Base-by-base conservation (phyloP, 2,113 vertebrate species). In the Gallinago media region DNA sequence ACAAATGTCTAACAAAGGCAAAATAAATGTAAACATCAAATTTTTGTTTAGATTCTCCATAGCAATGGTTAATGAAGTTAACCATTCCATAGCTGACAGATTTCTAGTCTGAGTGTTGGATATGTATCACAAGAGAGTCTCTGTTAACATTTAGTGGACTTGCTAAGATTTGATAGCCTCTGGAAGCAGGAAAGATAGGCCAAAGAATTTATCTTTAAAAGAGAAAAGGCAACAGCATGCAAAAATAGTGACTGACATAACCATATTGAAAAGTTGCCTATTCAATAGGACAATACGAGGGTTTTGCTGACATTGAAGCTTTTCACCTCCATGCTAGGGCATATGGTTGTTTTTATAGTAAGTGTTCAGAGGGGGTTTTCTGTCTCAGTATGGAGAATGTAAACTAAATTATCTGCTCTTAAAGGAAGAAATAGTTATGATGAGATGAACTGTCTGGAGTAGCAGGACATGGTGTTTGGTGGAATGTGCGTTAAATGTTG, bases 201-300 rank as follows among this genome's bases (percentile, higher is more conserved):
- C 27, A 54, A 67, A 73, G 29, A 74, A 62, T 80, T 55, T 47
- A 20, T 38, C 79, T 65, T 79, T 77, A 40, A 68, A 75, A 83
- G 36, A 50, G 16, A 65, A 65, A 55, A 86, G 21, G 31, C 32
- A 72, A 32, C 17, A 54, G 20, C 9, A 3, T 67, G 32, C 20
- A 76, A 62, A 67, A 72, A 61, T 32, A 49, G 47, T 40, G 22
- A 50, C 12, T 68, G 23, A 49, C 0, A 0, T 49, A 85, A 50
- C 46, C 15, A 11, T 42, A 65, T 12, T 31, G 32, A 62, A 67
- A 89, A 68, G 14, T 73, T 84, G 21, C 8, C 8, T 84, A 31
- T 42, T 91, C 38, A 55, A 0, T 31, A 82, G 19, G 25, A 12
- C 27, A 52, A 13, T 26, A 34, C 0, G 0, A 47, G 4, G 11